Percentiles rank a stretch among this genome's conserved stretches.
These are phyloP conservation scores for Cremastinae sp. DNA, from an alignment of 2,888 invertebrate species.

Conservation along the genomic window DNA sequence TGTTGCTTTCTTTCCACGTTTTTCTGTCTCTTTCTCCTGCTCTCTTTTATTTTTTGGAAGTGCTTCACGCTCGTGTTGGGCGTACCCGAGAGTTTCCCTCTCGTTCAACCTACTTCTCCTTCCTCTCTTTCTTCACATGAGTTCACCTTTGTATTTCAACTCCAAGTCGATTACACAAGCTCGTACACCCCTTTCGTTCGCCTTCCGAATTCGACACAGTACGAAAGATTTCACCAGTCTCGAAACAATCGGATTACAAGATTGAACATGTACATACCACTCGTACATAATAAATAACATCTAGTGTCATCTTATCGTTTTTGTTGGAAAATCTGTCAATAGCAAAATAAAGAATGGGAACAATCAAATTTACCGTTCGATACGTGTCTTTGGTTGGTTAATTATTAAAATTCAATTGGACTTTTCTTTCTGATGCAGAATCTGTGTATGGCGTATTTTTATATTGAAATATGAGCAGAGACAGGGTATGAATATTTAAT, in stretches of 20 bases:
- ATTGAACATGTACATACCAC: background rate
- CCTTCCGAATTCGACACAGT: slow-evolving; percentile 36
- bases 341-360: no score
- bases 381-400: no score
- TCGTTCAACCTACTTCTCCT: slow-evolving; percentile 39
- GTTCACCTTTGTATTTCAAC: slow-evolving; percentile 6
- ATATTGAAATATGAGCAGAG: background rate
- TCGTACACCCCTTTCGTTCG: background rate
- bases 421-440: no score
- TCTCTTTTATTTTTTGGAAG: slow-evolving; percentile 23
- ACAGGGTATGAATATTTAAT: slow-evolving; percentile 29
- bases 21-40: slow-evolving; percentile 4
- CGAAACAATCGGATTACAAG: background rate
- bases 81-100: slow-evolving; percentile 32
- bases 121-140: slow-evolving; percentile 12
- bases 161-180: slow-evolving; percentile 40
- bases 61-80: slow-evolving; percentile 45
- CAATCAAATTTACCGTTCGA: no score
- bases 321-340: no score
- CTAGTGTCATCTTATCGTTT: no score
- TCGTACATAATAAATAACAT: no score
- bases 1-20: background rate
- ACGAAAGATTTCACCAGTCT: slow-evolving; percentile 2
- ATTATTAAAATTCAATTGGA: no score
- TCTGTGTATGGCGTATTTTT: no score